These are phyloP conservation scores for Protaetia brevitarsis DNA, from an alignment of 1,140 invertebrate species.

Conservation along the genomic window DNA sequence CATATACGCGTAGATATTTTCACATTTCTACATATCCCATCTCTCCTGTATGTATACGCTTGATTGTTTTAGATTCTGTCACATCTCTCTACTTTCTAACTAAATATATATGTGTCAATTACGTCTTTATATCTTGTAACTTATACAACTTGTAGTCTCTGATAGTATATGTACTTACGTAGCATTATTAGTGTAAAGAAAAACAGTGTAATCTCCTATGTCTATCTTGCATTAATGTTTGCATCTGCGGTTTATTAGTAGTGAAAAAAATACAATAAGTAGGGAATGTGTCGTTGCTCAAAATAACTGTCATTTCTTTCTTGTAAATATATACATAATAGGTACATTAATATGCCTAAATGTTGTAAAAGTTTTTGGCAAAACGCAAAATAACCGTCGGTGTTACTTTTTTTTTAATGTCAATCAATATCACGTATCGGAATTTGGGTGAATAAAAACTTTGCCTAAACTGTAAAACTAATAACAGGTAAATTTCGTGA, in stretches of 20 bases:
- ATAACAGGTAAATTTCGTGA: neutral
- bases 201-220: conserved; percentile 27
- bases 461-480: neutral
- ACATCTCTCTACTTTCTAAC: conserved; percentile 2
- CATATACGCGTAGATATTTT: no score
- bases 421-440: conserved; percentile 30
- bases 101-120: conserved; percentile 41
- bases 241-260: conserved; percentile 24
- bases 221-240: conserved; percentile 39
- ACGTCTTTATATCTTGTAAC: conserved; percentile 36
- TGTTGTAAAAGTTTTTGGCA: conserved; percentile 42
- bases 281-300: conserved; percentile 47
- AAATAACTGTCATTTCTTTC: conserved; percentile 18
- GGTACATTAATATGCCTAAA: neutral
- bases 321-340: no score
- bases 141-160: neutral
- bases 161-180: conserved; percentile 29
- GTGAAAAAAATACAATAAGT: neutral
- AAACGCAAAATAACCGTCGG: conserved; percentile 35
- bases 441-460: conserved; percentile 44
- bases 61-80: no score
- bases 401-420: conserved; percentile 27
- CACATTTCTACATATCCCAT: no score
- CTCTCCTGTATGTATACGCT: no score
- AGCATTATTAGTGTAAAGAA: conserved; percentile 18